These are phyloP conservation scores for Choreutis nemorana DNA, from an alignment of 2,888 invertebrate species.

Conservation along the genomic window DNA sequence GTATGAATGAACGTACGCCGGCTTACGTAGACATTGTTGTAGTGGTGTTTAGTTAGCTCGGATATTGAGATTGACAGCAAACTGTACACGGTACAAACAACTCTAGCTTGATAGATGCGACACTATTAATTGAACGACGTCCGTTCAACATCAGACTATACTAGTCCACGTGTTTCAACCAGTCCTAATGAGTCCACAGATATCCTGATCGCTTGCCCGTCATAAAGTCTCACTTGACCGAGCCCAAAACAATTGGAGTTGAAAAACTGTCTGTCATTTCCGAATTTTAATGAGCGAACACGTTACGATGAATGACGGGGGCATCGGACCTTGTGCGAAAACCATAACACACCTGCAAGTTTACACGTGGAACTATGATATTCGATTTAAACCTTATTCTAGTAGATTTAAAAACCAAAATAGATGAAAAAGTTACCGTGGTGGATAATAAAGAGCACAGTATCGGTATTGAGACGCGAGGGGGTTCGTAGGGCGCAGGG, in stretches of 20 bases:
- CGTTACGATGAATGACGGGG: slow-evolving; percentile 44
- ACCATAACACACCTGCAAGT: slow-evolving; percentile 32
- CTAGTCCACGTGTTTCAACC: slow-evolving; percentile 28
- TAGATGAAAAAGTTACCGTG: slow-evolving; percentile 20
- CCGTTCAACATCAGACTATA: slow-evolving; percentile 30
- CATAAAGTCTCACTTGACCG: slow-evolving; percentile 45
- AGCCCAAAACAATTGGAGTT: slow-evolving; percentile 38
- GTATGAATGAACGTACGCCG: slow-evolving; percentile 47
- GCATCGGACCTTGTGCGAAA: slow-evolving; percentile 53
- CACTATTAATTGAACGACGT: slow-evolving; percentile 43
- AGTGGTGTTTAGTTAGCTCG: slow-evolving; percentile 24
- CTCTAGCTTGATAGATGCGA: slow-evolving; percentile 25
- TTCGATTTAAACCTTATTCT: too few relatives aligned
- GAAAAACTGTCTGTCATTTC: slow-evolving; percentile 58
- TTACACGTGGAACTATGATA: slow-evolving; percentile 6
- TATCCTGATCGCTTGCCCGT: slow-evolving; percentile 22
- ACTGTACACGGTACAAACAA: slow-evolving; percentile 32
- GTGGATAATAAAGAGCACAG: slow-evolving; percentile 10
- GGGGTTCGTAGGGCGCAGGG: slow-evolving; percentile 22
- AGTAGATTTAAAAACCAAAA: slow-evolving; percentile 53
- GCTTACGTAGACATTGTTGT: slow-evolving; percentile 30
- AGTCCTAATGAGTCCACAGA: slow-evolving; percentile 32
- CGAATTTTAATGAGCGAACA: slow-evolving; percentile 51
- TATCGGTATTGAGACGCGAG: slow-evolving; percentile 34
- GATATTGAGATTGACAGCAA: slow-evolving; percentile 45